phyloP scores from a whole-genome alignment of 2,888 invertebrate species.

The Meta bourneti region DNA sequence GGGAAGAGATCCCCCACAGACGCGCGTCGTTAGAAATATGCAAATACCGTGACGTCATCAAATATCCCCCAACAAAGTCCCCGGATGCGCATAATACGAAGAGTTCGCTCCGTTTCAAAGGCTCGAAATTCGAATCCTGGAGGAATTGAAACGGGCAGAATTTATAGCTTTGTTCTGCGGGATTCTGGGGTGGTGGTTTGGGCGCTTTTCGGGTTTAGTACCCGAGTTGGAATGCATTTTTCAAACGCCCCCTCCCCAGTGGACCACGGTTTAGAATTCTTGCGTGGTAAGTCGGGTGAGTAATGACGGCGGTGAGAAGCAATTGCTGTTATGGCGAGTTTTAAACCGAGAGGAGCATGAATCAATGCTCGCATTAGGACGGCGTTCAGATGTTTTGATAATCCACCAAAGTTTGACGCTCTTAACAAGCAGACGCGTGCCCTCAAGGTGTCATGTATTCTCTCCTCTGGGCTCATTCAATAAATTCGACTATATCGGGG shows the following conservation, averaged over 20 bases:
- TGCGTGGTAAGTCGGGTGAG: slow-evolving; percentile 8
- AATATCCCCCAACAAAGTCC: slow-evolving; percentile 27
- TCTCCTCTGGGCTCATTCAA: not conserved
- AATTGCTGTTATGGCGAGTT: slow-evolving; percentile 38
- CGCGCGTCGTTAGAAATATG: slow-evolving; percentile 63
- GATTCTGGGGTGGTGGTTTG: not conserved
- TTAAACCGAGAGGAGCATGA: not conserved
- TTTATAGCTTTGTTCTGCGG: slow-evolving; percentile 50
- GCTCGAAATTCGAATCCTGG: slow-evolving; percentile 48
- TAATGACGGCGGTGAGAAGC: slow-evolving; percentile 32
- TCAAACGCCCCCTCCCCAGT: slow-evolving; percentile 31
- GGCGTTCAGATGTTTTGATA: not conserved
- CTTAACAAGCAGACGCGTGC: not conserved
- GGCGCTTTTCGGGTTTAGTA: slow-evolving; percentile 21
- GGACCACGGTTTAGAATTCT: not conserved
- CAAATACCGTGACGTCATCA: slow-evolving; percentile 66
- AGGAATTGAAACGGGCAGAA: slow-evolving; percentile 32
- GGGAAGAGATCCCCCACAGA: slow-evolving; percentile 34
- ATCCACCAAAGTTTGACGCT: not conserved
- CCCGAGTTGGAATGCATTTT: slow-evolving; percentile 48
- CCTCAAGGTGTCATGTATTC: not conserved
- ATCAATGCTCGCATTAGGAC: slow-evolving; percentile 16
- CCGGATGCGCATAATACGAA: slow-evolving; percentile 52
- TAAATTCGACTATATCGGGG: not conserved
- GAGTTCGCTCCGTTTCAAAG: slow-evolving; percentile 25